Base-by-base conservation (phyloP, 1,140 invertebrate species). In the Holotrichia oblita region DNA sequence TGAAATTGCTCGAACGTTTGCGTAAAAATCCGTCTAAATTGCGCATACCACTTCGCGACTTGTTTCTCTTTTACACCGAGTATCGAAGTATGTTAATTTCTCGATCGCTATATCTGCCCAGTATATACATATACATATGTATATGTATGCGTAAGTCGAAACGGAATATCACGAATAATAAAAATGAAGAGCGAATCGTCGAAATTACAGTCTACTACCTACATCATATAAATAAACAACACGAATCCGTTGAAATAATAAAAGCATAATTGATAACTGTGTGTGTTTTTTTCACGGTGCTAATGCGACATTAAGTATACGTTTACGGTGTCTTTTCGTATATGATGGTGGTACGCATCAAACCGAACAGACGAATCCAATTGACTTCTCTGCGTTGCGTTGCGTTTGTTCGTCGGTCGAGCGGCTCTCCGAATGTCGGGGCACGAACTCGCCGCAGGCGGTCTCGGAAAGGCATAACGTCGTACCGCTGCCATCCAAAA, bases 231-330 rank as follows among this genome's bases (percentile, higher is more conserved):
- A 55, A 55, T 55, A 55, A 55, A n/a, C 14, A 55, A 55, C 48
- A 55, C 48, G 48, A 55, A 55, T 17, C 14, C 48, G 48, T 17
- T 17, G 17, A 55, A 55, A 55, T 55, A 14, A 55, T 55, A 55
- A 55, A 17, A 55, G 48, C 48, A 17, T 55, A 55, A 55, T 55
- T 55, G 48, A 55, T 55, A 44, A 44, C 42, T 44, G 42, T 14
- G 42, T 44, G 42, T 14, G 42, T 14, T 44, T 14, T 41, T 55
- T 55, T 55, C 48, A 55, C 48, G 48, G 48, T 55, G 14, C 48
- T 55, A 55, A 55, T 55, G 48, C 48, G 48, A 55, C 48, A 55
- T 55, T 55, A 55, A 55, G 14, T 55, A 55, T 55, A n/a, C 48
- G 48, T 55, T 55, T n/a, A 55, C 48, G 48, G 48, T 17, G 14